Evolutionary conservation across 2,888 invertebrate species (phyloP).

Genomic region (Drosophila recens): DNA sequence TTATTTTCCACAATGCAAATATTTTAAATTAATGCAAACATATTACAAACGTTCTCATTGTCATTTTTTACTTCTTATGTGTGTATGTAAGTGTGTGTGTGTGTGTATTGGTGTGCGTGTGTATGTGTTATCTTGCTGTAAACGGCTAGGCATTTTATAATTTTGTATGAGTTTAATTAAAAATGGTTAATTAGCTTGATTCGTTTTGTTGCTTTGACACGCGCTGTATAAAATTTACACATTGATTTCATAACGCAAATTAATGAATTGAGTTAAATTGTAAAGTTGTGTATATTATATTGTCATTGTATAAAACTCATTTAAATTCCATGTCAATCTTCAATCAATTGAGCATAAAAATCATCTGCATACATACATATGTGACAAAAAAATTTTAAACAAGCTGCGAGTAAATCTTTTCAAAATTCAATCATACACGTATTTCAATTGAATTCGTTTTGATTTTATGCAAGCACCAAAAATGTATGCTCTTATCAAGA

Average conservation of each 20-base stretch:
- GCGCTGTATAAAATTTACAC: conserved; percentile 46
- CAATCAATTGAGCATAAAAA: conserved; percentile 30
- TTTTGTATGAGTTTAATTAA: conserved; percentile 50
- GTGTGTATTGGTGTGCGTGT: conserved; percentile 2
- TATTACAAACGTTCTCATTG: conserved; percentile 44
- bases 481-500: conserved; percentile 6
- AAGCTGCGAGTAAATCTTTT: conserved; percentile 4
- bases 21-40: conserved; percentile 62
- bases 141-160: conserved; percentile 28
- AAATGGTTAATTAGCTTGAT: conserved; percentile 52
- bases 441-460: conserved; percentile 27
- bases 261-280: conserved; percentile 29
- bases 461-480: conserved; percentile 24
- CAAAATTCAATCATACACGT: conserved; percentile 16
- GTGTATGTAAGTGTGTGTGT: conserved; percentile 12
- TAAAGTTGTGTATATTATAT: conserved; percentile 10
- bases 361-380: conserved; percentile 35
- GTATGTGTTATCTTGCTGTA: conserved; percentile 18
- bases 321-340: conserved; percentile 28
- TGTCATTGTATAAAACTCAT: conserved; percentile 23
- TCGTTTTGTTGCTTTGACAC: conserved; percentile 62
- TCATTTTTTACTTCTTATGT: conserved; percentile 13
- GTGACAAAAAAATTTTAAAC: neutral
- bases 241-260: conserved; percentile 46
- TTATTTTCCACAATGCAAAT: conserved; percentile 54